Base-by-base conservation (phyloP, 2,797 vertebrate genomes). In the Acropternis orthonyx region DNA sequence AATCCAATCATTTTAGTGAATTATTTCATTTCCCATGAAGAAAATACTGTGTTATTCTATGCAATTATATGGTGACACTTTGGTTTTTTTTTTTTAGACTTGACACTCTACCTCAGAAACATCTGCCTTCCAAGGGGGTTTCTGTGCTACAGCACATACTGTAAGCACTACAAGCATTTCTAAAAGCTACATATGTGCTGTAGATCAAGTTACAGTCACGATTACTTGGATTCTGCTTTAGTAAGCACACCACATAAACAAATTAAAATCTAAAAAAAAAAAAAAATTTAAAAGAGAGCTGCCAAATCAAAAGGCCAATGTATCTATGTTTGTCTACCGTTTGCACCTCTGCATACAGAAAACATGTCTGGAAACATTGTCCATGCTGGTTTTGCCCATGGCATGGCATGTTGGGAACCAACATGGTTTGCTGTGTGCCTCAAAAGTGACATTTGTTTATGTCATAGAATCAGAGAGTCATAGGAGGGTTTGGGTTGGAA, bases 321-420 rank as follows among this genome's bases (percentile, higher is more conserved):
- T 10, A 32, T 8, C 6, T 37, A 9, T 0, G 12, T 36, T 27
- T 54, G n/a, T 26, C 30, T 63, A 36, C 4, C 5, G 9, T 37
- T 37, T 37, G 37, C 21, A 69, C 14, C 7, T 28, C 8, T 55
- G 18, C 6, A 4, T 9, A 26, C 3, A 36, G 24, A 68, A 78
- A 85, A 30, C 2, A 15, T 1, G 3, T 17, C 49, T 46, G 32
- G 30, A 62, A 66, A 48, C 0, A 1, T 0, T 14, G 3, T 1
- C 20, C 0, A 0, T 22, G 20, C 10, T 0, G 0, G 0, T 39
- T 69, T 41, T 73, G 30, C 18, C 37, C 23, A 41, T 0, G n/a
- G 44, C 17, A 30, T 0, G 7, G 54, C 30, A 43, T 0, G 1
- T 12, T 2, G 3, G 13, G 10, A 83, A 49, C 9, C 10, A 14